Conservation (phyloP, 2,113 vertebrate species). For the Sinocyclocheilus rhinocerous region DNA sequence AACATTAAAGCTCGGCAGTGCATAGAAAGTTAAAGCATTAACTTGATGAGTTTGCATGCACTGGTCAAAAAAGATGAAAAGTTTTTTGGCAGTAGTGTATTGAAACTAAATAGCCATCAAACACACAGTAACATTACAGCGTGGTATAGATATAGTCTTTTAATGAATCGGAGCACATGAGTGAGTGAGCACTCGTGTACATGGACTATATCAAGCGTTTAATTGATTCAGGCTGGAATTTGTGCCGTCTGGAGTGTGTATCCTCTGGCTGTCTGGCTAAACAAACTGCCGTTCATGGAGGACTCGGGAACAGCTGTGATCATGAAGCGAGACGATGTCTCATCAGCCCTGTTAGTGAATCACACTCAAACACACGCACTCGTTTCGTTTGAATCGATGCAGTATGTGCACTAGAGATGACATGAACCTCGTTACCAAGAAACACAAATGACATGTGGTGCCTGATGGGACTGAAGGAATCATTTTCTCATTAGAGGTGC, state of each 20-base stretch:
- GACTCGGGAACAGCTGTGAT: conserved; percentile 64
- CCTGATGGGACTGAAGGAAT: not conserved
- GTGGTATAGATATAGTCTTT: not conserved
- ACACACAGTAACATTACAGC: not conserved
- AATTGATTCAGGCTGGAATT: conserved; percentile 64
- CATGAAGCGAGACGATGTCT: not conserved
- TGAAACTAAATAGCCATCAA: not conserved
- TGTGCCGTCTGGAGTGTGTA: conserved; percentile 66
- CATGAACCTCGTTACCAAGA: not conserved
- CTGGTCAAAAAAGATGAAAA: not conserved
- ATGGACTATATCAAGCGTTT: conserved; percentile 64
- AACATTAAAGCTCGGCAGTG: not conserved
- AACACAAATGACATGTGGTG: not conserved
- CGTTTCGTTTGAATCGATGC: not conserved
- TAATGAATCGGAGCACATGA: not conserved
- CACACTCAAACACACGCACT: conserved; percentile 5
- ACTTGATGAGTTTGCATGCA: not conserved
- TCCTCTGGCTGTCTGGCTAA: conserved; percentile 59
- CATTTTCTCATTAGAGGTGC: not conserved
- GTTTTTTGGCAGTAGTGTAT: not conserved
- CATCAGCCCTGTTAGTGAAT: conserved; percentile 2
- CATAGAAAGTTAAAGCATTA: not conserved
- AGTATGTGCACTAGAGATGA: not conserved
- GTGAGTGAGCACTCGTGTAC: conserved; percentile 39
- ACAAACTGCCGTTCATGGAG: conserved; percentile 73